These are phyloP conservation scores for Equus przewalskii DNA, from an alignment of 2,113 vertebrate species.

Conservation along the genomic window DNA sequence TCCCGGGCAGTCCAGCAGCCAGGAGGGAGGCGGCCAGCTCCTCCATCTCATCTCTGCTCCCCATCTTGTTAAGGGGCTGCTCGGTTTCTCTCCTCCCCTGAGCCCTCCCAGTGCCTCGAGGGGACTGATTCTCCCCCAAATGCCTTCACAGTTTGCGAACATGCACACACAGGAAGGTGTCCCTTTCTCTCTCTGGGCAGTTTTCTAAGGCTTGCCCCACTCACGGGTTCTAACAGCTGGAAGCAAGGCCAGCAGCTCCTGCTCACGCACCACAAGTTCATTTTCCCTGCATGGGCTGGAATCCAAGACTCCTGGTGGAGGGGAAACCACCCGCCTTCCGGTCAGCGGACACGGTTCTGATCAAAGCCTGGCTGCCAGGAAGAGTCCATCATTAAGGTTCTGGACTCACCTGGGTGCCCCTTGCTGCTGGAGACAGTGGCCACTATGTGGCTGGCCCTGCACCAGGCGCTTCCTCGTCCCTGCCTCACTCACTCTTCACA, in stretches of 20 bases:
- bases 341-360: rapidly evolving
- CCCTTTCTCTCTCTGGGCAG: rapidly evolving
- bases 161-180: rapidly evolving
- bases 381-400: no score
- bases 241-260: not conserved
- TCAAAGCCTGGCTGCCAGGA: not conserved
- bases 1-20: no score
- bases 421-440: not conserved
- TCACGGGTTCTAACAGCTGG: rapidly evolving
- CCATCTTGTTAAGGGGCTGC: no score
- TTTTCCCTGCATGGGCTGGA: not conserved
- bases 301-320: not conserved
- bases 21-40: rapidly evolving
- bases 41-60: not conserved
- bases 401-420: not conserved
- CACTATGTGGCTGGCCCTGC: rapidly evolving
- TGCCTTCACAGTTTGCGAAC: rapidly evolving
- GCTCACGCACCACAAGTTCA: rapidly evolving
- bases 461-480: not conserved
- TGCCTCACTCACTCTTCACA: not conserved
- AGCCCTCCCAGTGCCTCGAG: not conserved
- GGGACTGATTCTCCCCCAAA: not conserved
- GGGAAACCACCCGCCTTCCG: not conserved
- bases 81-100: not conserved
- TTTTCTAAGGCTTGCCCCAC: not conserved